These are phyloP conservation scores for Hyperopisus bebe DNA, from an alignment of 2,113 vertebrate species.

Conservation along the genomic window DNA sequence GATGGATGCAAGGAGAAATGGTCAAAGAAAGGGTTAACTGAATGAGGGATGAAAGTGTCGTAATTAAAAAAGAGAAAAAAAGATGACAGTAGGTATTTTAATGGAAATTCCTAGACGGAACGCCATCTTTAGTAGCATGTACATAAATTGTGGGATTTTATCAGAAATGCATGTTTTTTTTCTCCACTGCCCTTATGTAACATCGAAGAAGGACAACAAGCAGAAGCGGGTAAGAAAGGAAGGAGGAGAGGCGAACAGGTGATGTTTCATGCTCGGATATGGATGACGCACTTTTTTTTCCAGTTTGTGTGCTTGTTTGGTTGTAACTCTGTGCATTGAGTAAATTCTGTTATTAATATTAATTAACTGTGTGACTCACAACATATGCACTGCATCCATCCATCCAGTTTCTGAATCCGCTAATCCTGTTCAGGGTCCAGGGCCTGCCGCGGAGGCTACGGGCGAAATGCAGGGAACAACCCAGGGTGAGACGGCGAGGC, in stretches of 20 bases:
- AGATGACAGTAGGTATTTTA: slow-evolving; percentile 41
- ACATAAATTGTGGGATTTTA: slow-evolving; percentile 66
- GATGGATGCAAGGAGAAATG: neutral
- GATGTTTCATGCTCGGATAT: neutral
- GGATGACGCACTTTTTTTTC: neutral
- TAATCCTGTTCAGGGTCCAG: too few relatives aligned
- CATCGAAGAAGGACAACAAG: slow-evolving; percentile 26
- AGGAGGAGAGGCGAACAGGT: slow-evolving; percentile 1
- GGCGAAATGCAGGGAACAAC: too few relatives aligned
- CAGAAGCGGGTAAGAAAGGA: slow-evolving; percentile 10
- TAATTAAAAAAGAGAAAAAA: slow-evolving; percentile 41
- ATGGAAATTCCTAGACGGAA: slow-evolving; percentile 55
- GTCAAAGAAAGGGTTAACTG: slow-evolving; percentile 35
- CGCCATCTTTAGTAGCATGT: slow-evolving; percentile 39
- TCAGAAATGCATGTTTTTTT: slow-evolving; percentile 40
- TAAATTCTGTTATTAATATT: neutral
- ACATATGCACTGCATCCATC: neutral
- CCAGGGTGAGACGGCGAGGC: too few relatives aligned
- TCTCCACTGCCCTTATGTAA: slow-evolving; percentile 46
- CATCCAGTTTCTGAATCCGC: too few relatives aligned
- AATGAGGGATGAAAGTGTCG: slow-evolving; percentile 26
- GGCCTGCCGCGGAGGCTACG: too few relatives aligned
- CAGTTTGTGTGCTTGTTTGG: slow-evolving; percentile 25
- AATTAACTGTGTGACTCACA: neutral
- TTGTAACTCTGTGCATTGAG: neutral